Evolutionary conservation across 92 coral and sea anemone genomes (phyloP), one percentile per base, ranked within the genome.

Genomic region (Porites cylindrica): DNA sequence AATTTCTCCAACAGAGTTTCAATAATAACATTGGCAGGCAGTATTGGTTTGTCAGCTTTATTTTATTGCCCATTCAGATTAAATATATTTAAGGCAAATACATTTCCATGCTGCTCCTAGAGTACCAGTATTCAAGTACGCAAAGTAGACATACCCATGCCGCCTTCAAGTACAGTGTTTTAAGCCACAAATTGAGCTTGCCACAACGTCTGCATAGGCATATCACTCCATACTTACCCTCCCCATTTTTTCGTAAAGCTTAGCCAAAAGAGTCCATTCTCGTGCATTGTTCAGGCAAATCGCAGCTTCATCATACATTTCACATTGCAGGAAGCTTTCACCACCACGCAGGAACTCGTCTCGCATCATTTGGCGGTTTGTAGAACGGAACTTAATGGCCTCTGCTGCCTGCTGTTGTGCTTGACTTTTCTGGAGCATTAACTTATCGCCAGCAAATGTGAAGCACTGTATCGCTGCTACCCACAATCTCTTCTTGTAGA

Each of bases 381-480:
- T 85, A 51, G 71, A 83, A 51, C 87, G 91, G 24, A 84, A 66
- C 56, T 71, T 84, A 19, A 54, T 86, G 19, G 94, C 96, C 21
- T 84, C 82, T 24, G 83, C 92, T 17, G 94, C 96, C 58, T 90
- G 93, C 58, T 85, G 88, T 58, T 90, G 93, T 70, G 96, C 96
- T 81, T 84, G 77, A 74, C 96, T 90, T 70, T 75, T 93, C 54
- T 58, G 79, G 66, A 87, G 72, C 96, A 84, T 87, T n/a, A 26
- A 10, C 24, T 54, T 80, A 17, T 88, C 96, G 29, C 93, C 88
- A 20, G 93, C 96, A 86, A 90, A 65, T 1, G 66, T 63, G 21
- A 93, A 93, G 21, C 96, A 93, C 71, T 90, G 75, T 12, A 84
- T 78, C 18, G 96, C 96, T 61, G 69, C 81, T 38, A 56, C 82